Percentiles rank a stretch among this genome's conserved stretches.
Evolutionary conservation across 2,797 vertebrate genomes (phyloP).

Genomic region (Carapus acus): DNA sequence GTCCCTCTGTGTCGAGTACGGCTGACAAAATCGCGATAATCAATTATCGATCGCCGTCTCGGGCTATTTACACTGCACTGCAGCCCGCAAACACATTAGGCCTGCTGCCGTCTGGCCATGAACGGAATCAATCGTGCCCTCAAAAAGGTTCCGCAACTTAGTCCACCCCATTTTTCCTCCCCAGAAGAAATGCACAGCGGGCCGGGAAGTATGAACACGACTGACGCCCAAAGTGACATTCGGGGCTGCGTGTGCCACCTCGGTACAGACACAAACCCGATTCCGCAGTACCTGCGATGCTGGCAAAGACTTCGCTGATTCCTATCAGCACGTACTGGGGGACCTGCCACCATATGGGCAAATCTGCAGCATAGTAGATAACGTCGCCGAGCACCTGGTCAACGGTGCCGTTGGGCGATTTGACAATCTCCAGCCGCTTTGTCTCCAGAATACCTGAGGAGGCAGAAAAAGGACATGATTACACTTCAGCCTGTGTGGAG

Average conservation of each 20-base stretch:
- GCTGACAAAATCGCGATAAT: constrained; percentile 40
- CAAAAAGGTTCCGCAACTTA: constrained; percentile 28
- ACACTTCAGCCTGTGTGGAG: neutral
- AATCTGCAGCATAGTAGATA: constrained; percentile 83
- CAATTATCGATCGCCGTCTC: constrained; percentile 41
- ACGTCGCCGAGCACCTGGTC: constrained; percentile 84
- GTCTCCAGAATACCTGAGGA: constrained; percentile 90
- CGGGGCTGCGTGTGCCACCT: too few species aligned
- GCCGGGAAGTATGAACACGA: too few species aligned
- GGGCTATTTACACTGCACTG: constrained; percentile 34
- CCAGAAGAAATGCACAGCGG: too few species aligned
- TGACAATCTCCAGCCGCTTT: constrained; percentile 84
- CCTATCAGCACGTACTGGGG: constrained; percentile 97
- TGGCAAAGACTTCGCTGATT: constrained; percentile 96
- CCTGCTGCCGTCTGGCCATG: constrained; percentile 31
- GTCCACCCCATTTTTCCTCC: too few species aligned
- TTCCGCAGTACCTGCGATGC: constrained; percentile 85
- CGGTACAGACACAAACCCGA: constrained; percentile 17
- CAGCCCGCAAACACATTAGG: constrained; percentile 44
- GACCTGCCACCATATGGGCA: constrained; percentile 98
- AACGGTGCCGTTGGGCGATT: constrained; percentile 67
- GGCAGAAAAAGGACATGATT: constrained; percentile 19
- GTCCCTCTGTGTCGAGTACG: constrained; percentile 18
- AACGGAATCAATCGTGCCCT: constrained; percentile 36
- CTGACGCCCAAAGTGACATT: too few species aligned